Base-by-base conservation (phyloP, 1,140 invertebrate species). In the Oncopodura yosiiana region DNA sequence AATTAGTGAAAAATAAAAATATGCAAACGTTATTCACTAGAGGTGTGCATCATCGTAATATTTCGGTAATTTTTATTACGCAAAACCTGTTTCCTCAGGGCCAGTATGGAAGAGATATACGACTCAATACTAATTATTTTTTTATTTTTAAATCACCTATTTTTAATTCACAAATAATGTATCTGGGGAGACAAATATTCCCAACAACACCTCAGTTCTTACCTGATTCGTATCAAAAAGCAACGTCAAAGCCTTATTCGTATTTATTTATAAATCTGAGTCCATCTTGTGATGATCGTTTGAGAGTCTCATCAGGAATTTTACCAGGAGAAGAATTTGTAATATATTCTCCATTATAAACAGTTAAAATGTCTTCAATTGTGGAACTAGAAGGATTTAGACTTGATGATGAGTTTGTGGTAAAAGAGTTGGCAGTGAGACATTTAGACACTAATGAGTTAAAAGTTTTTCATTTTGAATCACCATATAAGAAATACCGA, bases 11-110 rank as follows among this genome's bases (percentile, higher is more conserved):
- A 27, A 23, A 49, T 18, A 21, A 34, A 38, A 50, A 49, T 48
- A 45, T 60, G 27, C 52, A 55, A 23, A 42, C 49, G 8, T 29
- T 55, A 11, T 54, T 55, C 24, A 55, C 46, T 0, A 54, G 16
- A 38, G 52, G 53, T 2, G 48, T 55, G n/a, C 58, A 60, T 32
- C 58, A 55, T 39, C 37, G 19, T 14, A 41, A 23, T 3, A 50
- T 29, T 43, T 42, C 46, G 2, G 30, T 55, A 2, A 26, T 60
- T 1, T 41, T 50, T 12, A 12, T 60, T 9, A 50, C 45, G 1
- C 58, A 60, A 51, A 55, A 60, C 19, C n/a, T 60, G 11, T 51
- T 50, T 37, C 46, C 44, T 19, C 51, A 60, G 45, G 52, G 41
- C 38, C 50, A 55, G 45, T 51, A 30, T 39, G 52, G 38, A 19